A percentile compares a stretch with the other conserved stretches of the same genome.
phyloP scores from a whole-genome alignment of 1,140 invertebrate species.

The Trichomalopsis sarcophagae region DNA sequence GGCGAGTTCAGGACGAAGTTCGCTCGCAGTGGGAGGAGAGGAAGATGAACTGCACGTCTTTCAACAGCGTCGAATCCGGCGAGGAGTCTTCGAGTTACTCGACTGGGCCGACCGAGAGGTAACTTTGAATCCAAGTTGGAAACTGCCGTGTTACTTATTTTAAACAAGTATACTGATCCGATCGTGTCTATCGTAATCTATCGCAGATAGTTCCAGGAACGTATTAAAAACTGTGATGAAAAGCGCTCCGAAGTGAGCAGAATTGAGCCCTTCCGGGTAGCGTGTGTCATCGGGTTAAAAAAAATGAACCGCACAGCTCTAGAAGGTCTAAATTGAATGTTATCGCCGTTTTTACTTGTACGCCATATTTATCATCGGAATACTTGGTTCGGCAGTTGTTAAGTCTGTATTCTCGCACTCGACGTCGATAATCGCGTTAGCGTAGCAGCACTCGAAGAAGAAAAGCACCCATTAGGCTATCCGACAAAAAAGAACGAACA shows the following conservation, averaged over 20 bases:
- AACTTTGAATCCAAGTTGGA: constrained; percentile 54
- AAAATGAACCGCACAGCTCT: background rate
- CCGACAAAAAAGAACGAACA: background rate
- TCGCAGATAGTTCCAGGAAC: background rate
- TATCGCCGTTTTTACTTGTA: background rate
- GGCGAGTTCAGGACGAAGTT: constrained; percentile 91
- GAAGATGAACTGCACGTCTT: constrained; percentile 81
- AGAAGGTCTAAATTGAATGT: background rate
- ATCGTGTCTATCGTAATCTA: background rate
- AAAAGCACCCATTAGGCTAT: background rate
- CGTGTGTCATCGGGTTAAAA: constrained; percentile 24
- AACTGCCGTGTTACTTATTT: constrained; percentile 19
- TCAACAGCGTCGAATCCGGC: constrained; percentile 81
- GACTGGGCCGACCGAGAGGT: constrained; percentile 81
- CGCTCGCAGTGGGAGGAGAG: constrained; percentile 88
- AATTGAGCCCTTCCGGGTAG: constrained; percentile 19
- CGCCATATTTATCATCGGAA: too few species aligned
- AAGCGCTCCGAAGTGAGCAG: constrained; percentile 7
- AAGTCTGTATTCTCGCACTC: background rate
- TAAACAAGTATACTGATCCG: background rate
- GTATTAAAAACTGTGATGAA: background rate
- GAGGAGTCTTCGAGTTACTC: constrained; percentile 81
- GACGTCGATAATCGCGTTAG: background rate
- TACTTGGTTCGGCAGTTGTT: too few species aligned
- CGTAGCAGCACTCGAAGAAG: background rate